A percentile compares a stretch with the other conserved stretches of the same genome.
Conservation (phyloP, 2,888 invertebrate genomes). For the Eucera pruinosa region DNA sequence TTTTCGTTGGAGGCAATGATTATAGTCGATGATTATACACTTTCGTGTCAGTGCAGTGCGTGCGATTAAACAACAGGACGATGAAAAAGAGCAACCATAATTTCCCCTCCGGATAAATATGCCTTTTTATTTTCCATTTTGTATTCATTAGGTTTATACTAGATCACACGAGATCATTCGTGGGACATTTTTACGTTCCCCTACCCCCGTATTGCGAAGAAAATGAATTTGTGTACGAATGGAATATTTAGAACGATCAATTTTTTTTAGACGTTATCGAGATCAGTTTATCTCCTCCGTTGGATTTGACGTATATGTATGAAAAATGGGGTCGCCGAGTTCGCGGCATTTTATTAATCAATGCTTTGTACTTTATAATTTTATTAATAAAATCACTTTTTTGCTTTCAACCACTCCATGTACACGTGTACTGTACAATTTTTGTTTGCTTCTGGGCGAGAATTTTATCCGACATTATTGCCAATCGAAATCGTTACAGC, state of each 20-base stretch:
- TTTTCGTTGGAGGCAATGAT: no score
- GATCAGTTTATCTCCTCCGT: conserved; percentile 54
- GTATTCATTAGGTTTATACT: conserved; percentile 59
- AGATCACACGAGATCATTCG: conserved; percentile 25
- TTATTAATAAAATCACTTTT: conserved; percentile 68
- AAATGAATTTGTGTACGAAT: conserved; percentile 53
- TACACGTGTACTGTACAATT: conserved; percentile 38
- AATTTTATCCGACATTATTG: not conserved
- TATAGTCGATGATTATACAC: conserved; percentile 18
- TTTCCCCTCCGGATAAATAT: conserved; percentile 22
- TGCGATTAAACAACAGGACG: conserved; percentile 29
- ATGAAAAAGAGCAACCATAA: conserved; percentile 41
- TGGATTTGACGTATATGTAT: conserved; percentile 22
- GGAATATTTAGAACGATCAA: conserved; percentile 52
- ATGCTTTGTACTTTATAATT: conserved; percentile 69
- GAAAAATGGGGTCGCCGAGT: conserved; percentile 27
- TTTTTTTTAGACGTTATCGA: conserved; percentile 34
- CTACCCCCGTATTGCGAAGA: conserved; percentile 41
- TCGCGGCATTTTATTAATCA: conserved; percentile 59
- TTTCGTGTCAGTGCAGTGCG: conserved; percentile 26
- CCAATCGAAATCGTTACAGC: not conserved
- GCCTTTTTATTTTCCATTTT: conserved; percentile 40
- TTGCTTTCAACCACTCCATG: conserved; percentile 62
- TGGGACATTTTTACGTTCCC: conserved; percentile 17
- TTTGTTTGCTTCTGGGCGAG: not conserved